Base-by-base conservation (phyloP, 2,888 invertebrate species). In the Shargacucullia verbasci region DNA sequence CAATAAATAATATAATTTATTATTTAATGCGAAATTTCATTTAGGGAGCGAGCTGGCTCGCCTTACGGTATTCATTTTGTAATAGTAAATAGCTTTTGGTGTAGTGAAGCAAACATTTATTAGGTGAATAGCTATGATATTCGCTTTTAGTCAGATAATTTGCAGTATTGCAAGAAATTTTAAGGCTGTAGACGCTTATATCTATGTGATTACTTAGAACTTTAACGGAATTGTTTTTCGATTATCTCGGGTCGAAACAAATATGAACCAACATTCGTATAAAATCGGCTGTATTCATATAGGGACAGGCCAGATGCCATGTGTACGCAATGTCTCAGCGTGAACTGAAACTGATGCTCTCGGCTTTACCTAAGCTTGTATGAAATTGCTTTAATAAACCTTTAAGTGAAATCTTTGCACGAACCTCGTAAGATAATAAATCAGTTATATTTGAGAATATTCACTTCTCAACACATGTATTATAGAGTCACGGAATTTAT, bases 71-170 rank as follows among this genome's bases (percentile, higher is more conserved):
- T 29, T 29, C 12, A 47, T 83, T 83, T 85, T 82, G 85, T 73
- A 85, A 84, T 70, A 72, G 79, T 79, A 77, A 83, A 82, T 81
- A 75, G 72, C 64, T 56, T 78, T 75, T 71, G 76, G 72, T 72
- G 49, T 46, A 70, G 65, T 79, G 73, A 74, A 73, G 72, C 76
- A 79, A 79, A 73, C 64, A 70, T 80, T 82, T 77, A 77, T 73
- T 72, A 74, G 66, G 47, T 53, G 55, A 66, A 59, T 55, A 59
- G 44, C 15, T 59, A 13, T 38, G 37, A 49, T 66, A 55, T 39
- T 52, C 5, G 53, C 15, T 43, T 43, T 59, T 35, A 52, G 34
- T 14, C n/a, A n/a, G 29, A 41, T 66, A 29, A 56, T 61, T 61
- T 49, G 9, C 49, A 41, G 33, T 52, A 35, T 29, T 52, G 20